Evolutionary conservation across 2,888 invertebrate genomes (phyloP).

Genomic region (Dryomyza anilis): DNA sequence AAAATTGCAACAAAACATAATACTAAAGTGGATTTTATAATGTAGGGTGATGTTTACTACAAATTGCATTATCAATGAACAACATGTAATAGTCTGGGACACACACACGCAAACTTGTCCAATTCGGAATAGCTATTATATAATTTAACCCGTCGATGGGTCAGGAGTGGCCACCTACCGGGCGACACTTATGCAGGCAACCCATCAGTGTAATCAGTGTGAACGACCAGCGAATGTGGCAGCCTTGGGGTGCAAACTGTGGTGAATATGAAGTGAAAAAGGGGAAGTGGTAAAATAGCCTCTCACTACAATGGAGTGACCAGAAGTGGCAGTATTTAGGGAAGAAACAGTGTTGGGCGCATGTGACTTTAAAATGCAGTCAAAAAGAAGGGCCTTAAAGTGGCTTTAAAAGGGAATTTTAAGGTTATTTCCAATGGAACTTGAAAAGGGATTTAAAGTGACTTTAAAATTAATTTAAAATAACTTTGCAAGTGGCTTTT

Average conservation of each 20-base stretch:
- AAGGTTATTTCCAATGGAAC: too few species aligned
- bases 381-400: too few species aligned
- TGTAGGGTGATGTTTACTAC: conserved; percentile 19
- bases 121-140: conserved; percentile 7
- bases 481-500: background rate
- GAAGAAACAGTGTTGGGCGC: too few species aligned
- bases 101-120: conserved; percentile 1
- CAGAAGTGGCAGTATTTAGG: background rate
- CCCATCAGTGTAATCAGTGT: conserved; percentile 16
- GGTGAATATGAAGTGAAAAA: background rate
- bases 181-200: background rate
- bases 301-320: background rate
- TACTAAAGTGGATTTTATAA: background rate
- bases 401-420: too few species aligned
- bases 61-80: conserved; percentile 22
- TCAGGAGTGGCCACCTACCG: background rate
- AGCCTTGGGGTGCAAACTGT: conserved; percentile 20
- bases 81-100: background rate
- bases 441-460: too few species aligned
- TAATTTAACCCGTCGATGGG: conserved; percentile 1
- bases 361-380: too few species aligned
- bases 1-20: too few species aligned
- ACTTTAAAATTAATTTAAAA: background rate
- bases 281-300: too few species aligned
- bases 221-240: conserved; percentile 20